phyloP scores from a whole-genome alignment of 2,797 vertebrate species.

The Oreonectes daqikongensis region DNA sequence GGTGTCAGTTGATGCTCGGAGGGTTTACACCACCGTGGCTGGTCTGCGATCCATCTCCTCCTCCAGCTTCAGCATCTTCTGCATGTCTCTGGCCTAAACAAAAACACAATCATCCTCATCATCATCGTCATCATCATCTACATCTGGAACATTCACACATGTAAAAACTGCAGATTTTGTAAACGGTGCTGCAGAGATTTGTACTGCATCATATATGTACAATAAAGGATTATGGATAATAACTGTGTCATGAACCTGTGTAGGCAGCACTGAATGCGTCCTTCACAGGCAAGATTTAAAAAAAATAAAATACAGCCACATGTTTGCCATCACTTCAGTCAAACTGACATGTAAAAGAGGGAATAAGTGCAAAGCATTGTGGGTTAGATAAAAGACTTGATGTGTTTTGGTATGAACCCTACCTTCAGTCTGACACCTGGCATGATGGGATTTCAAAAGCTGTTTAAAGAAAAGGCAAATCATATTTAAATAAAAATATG shows the following conservation, averaged over 20 bases:
- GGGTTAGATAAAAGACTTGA: not conserved
- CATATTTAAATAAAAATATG: constrained; percentile 63
- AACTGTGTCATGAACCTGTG: too few relatives aligned
- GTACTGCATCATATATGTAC: too few relatives aligned
- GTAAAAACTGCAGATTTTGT: not conserved
- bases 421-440: constrained; percentile 98
- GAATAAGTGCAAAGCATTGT: not conserved
- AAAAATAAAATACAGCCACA: too few relatives aligned
- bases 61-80: constrained; percentile 99
- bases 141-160: too few relatives aligned
- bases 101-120: not conserved
- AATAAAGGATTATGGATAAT: not conserved
- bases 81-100: constrained; percentile 96
- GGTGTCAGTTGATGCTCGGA: constrained; percentile 74
- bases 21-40: constrained; percentile 93
- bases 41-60: constrained; percentile 99
- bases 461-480: constrained; percentile 84
- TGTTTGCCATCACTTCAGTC: not conserved
- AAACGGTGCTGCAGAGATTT: too few relatives aligned
- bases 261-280: not conserved
- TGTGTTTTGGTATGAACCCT: constrained; percentile 77
- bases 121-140: not conserved
- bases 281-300: not conserved
- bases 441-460: constrained; percentile 99
- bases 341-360: too few relatives aligned